Conservation (phyloP, 2,113 vertebrate species). For the Amblyopsis rosae region DNA sequence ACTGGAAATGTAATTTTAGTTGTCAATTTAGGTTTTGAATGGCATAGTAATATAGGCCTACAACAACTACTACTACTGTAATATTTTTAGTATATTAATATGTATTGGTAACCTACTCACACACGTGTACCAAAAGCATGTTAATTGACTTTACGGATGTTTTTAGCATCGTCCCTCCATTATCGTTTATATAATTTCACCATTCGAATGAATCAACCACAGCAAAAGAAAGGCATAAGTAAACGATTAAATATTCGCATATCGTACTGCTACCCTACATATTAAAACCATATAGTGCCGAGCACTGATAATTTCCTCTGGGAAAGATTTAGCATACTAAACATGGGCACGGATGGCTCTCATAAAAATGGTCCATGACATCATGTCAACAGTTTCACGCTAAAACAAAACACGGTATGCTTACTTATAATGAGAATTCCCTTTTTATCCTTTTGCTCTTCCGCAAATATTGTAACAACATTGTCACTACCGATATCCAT, state of each 20-base stretch:
- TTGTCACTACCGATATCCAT: not conserved
- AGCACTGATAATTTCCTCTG: not conserved
- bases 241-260: not conserved
- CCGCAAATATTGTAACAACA: conserved; percentile 11
- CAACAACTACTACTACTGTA: not conserved
- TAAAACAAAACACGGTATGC: conserved; percentile 7
- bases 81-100: not conserved
- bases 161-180: too few relatives aligned
- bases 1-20: too few relatives aligned
- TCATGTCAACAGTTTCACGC: not conserved
- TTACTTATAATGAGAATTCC: conserved; percentile 36
- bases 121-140: too few relatives aligned
- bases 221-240: not conserved
- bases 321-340: too few relatives aligned
- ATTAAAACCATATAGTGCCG: not conserved
- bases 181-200: too few relatives aligned
- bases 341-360: too few relatives aligned
- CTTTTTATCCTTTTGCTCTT: conserved; percentile 11
- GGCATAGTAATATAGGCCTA: not conserved
- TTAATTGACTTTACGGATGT: too few relatives aligned
- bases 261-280: not conserved
- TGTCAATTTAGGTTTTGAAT: not conserved
- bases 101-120: too few relatives aligned
- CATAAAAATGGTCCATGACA: not conserved
- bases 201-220: too few relatives aligned